A percentile compares a stretch with the other conserved stretches of the same genome.
These are phyloP conservation scores for Metellina segmentata DNA, from an alignment of 2,888 invertebrate species.

Conservation along the genomic window DNA sequence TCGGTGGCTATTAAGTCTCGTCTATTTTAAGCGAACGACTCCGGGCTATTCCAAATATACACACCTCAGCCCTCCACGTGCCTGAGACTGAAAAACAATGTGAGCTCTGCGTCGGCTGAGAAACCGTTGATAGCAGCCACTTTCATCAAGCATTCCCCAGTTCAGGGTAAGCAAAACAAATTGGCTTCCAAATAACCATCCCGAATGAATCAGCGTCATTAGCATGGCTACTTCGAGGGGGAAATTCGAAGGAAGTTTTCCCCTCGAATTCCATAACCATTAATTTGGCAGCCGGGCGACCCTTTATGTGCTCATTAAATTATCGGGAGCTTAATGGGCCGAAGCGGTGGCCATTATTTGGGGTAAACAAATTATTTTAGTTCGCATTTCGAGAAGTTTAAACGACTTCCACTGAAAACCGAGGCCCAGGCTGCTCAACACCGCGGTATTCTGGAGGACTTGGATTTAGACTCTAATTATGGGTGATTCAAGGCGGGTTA, in stretches of 20 bases:
- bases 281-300: conserved; percentile 64
- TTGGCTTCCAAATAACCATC: conserved; percentile 31
- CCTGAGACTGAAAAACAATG: background rate
- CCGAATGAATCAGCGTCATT: conserved; percentile 51
- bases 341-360: conserved; percentile 63
- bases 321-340: conserved; percentile 67
- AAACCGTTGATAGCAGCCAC: background rate
- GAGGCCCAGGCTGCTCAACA: background rate
- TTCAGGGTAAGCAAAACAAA: conserved; percentile 9
- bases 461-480: conserved; percentile 43
- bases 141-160: background rate
- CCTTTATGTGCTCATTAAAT: conserved; percentile 71
- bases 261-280: conserved; percentile 63
- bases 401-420: conserved; percentile 18
- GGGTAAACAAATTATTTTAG: conserved; percentile 71
- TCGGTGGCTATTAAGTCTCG: too few relatives aligned
- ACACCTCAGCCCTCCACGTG: background rate
- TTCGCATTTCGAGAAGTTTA: conserved; percentile 33
- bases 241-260: conserved; percentile 60
- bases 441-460: too few relatives aligned
- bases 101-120: background rate
- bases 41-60: background rate
- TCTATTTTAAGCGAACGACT: background rate
- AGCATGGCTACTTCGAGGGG: conserved; percentile 57
- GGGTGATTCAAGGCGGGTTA: conserved; percentile 10